Conservation (phyloP, 2,113 vertebrate genomes). For the Neotragus pygmaeus region DNA sequence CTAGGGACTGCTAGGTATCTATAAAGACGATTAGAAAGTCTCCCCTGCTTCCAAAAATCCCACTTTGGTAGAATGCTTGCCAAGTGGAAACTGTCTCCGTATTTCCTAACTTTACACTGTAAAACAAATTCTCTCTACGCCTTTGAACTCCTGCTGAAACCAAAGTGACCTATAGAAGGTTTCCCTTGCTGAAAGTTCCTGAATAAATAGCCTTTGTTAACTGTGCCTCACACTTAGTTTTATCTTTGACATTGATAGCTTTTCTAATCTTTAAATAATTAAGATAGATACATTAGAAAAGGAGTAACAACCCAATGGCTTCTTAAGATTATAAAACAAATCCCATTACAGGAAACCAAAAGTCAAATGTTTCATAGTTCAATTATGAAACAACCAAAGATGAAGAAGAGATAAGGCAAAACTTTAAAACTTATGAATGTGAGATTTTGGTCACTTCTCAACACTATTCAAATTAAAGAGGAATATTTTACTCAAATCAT, state of each 20-base stretch:
- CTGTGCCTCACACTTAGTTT: neutral
- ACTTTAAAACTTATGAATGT: conserved; percentile 3
- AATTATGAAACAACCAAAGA: neutral
- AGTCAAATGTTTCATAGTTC: neutral
- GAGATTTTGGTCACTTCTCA: conserved; percentile 12
- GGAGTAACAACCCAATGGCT: neutral
- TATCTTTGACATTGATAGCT: conserved; percentile 22
- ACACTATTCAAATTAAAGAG: conserved; percentile 10
- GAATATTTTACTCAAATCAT: neutral
- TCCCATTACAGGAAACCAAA: conserved; percentile 23
- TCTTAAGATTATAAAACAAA: conserved; percentile 13
- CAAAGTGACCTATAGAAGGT: neutral
- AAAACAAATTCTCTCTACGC: neutral
- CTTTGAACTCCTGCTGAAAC: neutral
- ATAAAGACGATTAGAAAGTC: neutral
- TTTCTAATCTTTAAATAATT: conserved; percentile 41
- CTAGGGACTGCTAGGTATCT: neutral
- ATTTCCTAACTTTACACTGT: neutral
- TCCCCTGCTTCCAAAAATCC: neutral
- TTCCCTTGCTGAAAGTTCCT: neutral
- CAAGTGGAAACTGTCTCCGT: neutral
- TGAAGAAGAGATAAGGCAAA: neutral
- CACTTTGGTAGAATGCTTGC: neutral
- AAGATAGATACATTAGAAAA: conserved; percentile 15
- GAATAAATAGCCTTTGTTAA: conserved; percentile 6